Percentiles rank a stretch among this genome's conserved stretches.
These are phyloP conservation scores for Coenobita brevimanus DNA, from an alignment of 1,140 invertebrate genomes.

Conservation along the genomic window DNA sequence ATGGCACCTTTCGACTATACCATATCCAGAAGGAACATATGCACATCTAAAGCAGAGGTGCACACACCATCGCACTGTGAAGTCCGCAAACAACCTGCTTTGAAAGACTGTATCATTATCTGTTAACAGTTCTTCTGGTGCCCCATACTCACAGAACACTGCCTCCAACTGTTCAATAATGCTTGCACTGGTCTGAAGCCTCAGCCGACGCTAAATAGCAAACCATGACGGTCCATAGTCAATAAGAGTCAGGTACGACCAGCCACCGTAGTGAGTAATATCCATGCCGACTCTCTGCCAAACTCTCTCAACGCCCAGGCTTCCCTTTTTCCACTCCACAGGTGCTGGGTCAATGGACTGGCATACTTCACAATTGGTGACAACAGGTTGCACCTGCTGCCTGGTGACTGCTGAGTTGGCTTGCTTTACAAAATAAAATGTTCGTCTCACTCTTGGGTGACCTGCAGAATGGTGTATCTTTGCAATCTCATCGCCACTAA, in stretches of 20 bases:
- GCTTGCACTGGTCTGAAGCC: background rate
- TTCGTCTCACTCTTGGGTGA: conserved; percentile 10
- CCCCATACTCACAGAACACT: background rate
- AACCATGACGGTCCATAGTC: background rate
- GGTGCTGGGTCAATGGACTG: conserved; percentile 9
- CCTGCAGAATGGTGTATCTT: background rate
- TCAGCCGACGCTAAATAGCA: background rate
- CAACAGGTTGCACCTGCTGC: background rate
- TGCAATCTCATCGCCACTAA: background rate
- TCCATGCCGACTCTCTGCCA: background rate
- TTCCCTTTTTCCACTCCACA: background rate
- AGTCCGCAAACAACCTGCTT: background rate
- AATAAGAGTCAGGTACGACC: background rate
- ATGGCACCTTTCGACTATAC: background rate
- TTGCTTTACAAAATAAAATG: background rate
- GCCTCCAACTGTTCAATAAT: background rate
- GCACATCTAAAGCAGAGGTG: background rate
- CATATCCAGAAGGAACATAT: background rate
- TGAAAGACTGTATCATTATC: background rate
- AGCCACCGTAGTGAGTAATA: background rate
- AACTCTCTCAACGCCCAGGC: background rate
- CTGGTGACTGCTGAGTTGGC: background rate
- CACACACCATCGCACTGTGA: background rate
- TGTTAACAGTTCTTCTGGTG: background rate
- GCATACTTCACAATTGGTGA: background rate